These are phyloP conservation scores for Ptilonorhynchus violaceus DNA, from an alignment of 2,113 vertebrate genomes.

Conservation along the genomic window DNA sequence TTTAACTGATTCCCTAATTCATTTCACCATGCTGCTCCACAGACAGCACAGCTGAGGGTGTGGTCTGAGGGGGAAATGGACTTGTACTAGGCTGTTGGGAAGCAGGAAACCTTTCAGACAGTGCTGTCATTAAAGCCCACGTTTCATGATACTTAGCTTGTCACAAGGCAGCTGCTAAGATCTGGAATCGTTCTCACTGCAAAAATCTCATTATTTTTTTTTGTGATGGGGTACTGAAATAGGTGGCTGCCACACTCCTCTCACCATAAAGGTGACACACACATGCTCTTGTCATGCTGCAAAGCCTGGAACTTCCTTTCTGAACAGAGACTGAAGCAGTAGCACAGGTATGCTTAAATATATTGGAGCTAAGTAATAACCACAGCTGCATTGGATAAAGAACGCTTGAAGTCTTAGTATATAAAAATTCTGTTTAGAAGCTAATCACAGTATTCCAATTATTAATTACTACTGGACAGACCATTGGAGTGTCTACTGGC, in stretches of 20 bases:
- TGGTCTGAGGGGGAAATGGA: neutral
- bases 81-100: neutral
- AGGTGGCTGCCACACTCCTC: neutral
- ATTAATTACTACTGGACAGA: neutral
- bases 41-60: neutral
- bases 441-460: neutral
- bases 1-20: neutral
- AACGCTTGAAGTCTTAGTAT: neutral
- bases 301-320: neutral
- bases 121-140: neutral
- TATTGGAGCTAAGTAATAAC: neutral
- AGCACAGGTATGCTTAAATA: neutral
- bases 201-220: neutral
- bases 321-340: accelerated
- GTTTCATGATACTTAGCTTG: neutral
- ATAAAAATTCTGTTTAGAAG: neutral
- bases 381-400: neutral
- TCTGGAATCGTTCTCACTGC: neutral
- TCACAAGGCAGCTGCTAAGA: neutral
- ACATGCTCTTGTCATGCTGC: neutral
- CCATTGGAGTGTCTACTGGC: neutral
- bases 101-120: conserved; percentile 14
- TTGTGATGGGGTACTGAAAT: neutral
- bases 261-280: neutral
- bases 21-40: neutral